phyloP scores from a whole-genome alignment of 1,140 invertebrate genomes.

The Sinonovacula constricta region DNA sequence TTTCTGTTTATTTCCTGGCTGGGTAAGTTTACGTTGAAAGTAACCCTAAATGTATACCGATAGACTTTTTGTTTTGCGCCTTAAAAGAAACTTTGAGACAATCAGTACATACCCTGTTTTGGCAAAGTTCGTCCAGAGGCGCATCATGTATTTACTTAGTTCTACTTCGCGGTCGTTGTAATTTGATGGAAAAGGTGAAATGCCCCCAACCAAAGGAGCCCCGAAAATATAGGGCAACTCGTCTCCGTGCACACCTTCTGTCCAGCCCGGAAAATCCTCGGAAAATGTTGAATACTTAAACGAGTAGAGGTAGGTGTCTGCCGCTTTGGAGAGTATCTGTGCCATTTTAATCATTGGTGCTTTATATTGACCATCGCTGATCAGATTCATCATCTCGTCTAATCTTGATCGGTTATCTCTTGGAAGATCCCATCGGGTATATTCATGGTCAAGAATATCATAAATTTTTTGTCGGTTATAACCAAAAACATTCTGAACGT shows the following conservation, averaged over 20 bases:
- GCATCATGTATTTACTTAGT: constrained; percentile 94
- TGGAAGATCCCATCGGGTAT: constrained; percentile 79
- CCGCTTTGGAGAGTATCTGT: constrained; percentile 88
- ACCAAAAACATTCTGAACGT: constrained; percentile 91
- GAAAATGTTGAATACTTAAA: constrained; percentile 89
- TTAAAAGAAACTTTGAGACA: too few relatives aligned
- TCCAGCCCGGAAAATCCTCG: constrained; percentile 82
- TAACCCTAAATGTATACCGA: too few relatives aligned
- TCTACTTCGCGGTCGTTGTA: constrained; percentile 93
- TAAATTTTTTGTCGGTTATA: constrained; percentile 97
- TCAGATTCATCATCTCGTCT: constrained; percentile 93
- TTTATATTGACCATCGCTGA: constrained; percentile 93
- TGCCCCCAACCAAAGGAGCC: constrained; percentile 87
- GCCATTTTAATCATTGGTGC: constrained; percentile 95
- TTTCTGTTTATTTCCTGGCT: too few relatives aligned
- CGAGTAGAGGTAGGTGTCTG: constrained; percentile 73
- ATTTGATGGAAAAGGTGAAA: constrained; percentile 91
- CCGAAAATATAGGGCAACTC: constrained; percentile 96
- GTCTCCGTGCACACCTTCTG: constrained; percentile 88
- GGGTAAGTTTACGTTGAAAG: too few relatives aligned
- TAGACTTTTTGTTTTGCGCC: too few relatives aligned
- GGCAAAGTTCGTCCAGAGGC: constrained; percentile 98
- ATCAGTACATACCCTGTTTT: constrained; percentile 92
- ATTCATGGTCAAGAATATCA: constrained; percentile 97
- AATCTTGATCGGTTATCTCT: constrained; percentile 86